Conservation (phyloP, 2,888 invertebrate genomes). For the Incurvaria masculella region DNA sequence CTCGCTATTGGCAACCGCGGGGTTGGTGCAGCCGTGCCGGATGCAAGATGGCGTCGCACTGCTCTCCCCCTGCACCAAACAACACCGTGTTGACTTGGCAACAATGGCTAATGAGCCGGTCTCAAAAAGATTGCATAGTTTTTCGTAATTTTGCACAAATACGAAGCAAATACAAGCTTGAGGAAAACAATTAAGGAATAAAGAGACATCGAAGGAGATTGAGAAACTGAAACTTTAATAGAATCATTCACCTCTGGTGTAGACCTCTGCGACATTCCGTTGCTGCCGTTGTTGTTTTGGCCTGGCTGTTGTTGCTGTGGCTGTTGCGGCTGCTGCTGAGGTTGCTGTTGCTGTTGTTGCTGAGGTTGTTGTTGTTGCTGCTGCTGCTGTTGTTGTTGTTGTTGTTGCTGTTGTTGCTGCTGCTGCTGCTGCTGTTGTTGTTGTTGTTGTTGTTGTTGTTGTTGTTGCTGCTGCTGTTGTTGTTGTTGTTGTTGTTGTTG, state of each 20-base stretch:
- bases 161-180: too few relatives aligned
- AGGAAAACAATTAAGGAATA: too few relatives aligned
- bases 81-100: too few relatives aligned
- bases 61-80: slow-evolving; percentile 45
- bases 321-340: slow-evolving; percentile 35
- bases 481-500: slow-evolving; percentile 36
- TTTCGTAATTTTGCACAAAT: too few relatives aligned
- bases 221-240: too few relatives aligned
- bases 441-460: slow-evolving; percentile 38
- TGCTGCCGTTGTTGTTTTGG: slow-evolving; percentile 38
- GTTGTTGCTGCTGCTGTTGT: slow-evolving; percentile 29
- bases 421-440: slow-evolving; percentile 44
- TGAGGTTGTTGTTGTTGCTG: slow-evolving; percentile 30
- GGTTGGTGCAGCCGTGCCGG: slow-evolving; percentile 87
- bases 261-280: slow-evolving; percentile 40
- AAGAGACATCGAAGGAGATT: too few relatives aligned
- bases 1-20: slow-evolving; percentile 85
- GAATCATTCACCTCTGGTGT: slow-evolving; percentile 34
- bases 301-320: slow-evolving; percentile 37
- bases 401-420: slow-evolving; percentile 31
- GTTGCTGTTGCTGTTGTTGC: slow-evolving; percentile 30
- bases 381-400: slow-evolving; percentile 30
- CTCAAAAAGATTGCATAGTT: too few relatives aligned
- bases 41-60: slow-evolving; percentile 64
- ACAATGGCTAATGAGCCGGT: too few relatives aligned